Evolutionary conservation across 2,888 invertebrate genomes (phyloP).

Genomic region (Cephus runcator): DNA sequence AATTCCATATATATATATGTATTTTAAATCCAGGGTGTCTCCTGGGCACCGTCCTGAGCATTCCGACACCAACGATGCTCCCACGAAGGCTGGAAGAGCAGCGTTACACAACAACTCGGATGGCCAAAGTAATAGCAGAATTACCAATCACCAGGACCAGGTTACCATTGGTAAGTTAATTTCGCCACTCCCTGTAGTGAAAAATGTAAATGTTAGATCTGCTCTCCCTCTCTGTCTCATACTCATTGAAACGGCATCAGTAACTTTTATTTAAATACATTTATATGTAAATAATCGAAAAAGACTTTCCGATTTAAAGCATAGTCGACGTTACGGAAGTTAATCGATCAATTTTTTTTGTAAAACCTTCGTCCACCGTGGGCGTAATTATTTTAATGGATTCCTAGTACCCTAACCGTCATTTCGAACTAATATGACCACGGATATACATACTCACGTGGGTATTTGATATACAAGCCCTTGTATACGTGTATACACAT

Average conservation of each 20-base stretch:
- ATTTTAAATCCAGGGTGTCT: constrained; percentile 45
- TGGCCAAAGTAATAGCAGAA: constrained; percentile 41
- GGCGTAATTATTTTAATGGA: constrained; percentile 36
- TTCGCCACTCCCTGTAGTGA: neutral
- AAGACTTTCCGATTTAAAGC: no score
- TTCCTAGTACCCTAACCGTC: constrained; percentile 29
- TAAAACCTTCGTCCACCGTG: neutral
- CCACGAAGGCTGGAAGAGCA: constrained; percentile 42
- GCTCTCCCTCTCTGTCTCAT: no score
- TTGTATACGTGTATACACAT: neutral
- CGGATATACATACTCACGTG: neutral
- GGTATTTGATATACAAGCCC: neutral
- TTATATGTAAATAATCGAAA: no score
- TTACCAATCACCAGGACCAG: constrained; percentile 41
- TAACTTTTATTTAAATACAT: no score
- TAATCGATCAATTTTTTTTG: neutral
- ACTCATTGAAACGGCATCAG: no score
- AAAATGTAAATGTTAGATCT: no score
- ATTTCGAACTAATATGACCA: neutral
- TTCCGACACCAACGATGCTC: constrained; percentile 40
- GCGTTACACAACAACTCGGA: constrained; percentile 48
- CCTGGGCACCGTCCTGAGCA: constrained; percentile 48
- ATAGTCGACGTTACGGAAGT: no score
- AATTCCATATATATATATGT: neutral
- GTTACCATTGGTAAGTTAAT: constrained; percentile 43